Evolutionary conservation across 2,797 vertebrate genomes (phyloP).

Genomic region (Molossus alvarezi): DNA sequence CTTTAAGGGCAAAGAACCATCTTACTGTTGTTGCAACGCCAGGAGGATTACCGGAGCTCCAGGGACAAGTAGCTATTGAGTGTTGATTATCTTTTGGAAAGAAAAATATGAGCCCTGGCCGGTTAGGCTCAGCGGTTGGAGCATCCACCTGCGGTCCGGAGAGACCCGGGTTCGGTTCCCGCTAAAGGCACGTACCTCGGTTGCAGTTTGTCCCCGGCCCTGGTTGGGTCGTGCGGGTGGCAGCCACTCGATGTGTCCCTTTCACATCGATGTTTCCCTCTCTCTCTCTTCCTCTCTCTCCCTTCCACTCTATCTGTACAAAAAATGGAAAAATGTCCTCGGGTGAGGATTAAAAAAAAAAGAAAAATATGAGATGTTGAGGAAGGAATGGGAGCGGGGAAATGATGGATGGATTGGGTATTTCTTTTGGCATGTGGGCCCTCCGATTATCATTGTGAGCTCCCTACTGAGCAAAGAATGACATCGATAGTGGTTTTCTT

Average conservation of each 20-base stretch:
- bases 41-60: not conserved
- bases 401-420: not conserved
- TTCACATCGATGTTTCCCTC: too few relatives aligned
- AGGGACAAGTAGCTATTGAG: slow-evolving; percentile 6
- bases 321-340: too few relatives aligned
- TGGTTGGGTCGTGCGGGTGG: too few relatives aligned
- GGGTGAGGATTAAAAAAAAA: too few relatives aligned
- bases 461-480: not conserved
- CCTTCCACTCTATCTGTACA: too few relatives aligned
- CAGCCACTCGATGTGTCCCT: too few relatives aligned
- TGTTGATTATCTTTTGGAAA: slow-evolving; percentile 25
- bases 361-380: slow-evolving; percentile 9
- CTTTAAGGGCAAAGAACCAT: slow-evolving; percentile 73
- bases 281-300: too few relatives aligned
- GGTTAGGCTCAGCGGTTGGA: too few relatives aligned
- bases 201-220: too few relatives aligned
- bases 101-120: slow-evolving; percentile 44
- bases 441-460: not conserved
- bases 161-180: too few relatives aligned
- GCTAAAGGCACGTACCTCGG: too few relatives aligned
- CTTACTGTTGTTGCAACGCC: slow-evolving; percentile 49
- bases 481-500: not conserved
- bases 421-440: not conserved
- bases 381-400: not conserved
- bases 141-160: too few relatives aligned